Evolutionary conservation across 2,113 vertebrate genomes (phyloP), one percentile per base, ranked within the genome.

Genomic region (Rhinichthys klamathensis): DNA sequence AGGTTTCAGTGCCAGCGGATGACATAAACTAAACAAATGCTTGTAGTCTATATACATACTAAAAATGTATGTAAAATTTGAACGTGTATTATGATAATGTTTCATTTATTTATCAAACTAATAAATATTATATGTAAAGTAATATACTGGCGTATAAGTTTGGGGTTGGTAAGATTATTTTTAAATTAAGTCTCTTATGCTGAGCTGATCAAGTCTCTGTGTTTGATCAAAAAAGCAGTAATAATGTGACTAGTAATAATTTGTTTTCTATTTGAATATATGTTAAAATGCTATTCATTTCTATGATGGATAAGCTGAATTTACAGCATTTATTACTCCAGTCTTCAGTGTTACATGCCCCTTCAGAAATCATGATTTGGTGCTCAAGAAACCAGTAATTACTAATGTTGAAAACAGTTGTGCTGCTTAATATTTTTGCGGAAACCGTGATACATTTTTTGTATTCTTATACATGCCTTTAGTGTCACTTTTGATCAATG

Each of bases 21-120:
- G 35, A 61, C 35, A 41, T 79, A 2, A 44, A 41, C 77, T 63
- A 61, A 79, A 78, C 54, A 60, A 78, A 78, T 38, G 8, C 11
- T 18, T 41, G 38, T 49, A 27, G 44, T 4, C 41, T 74, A 9
- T 49, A 10, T 30, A 23, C 7, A 9, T 76, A 23, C 9, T 56
- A 77, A 9, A 15, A 25, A 60, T n/a, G 1, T 54, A 10, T 32
- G 4, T 32, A 2, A 35, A 11, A 70, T 70, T 9, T 30, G 0
- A 12, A 27, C 30, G 16, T 54, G 1, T 65, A 9, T 38, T 38
- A 54, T 18, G 21, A 8, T 69, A 35, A 38, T 38, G 7, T 10
- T 38, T 70, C 0, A 35, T 70, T 30, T 32, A 65, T 32, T 35
- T 9, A 35, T 70, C 32, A 23, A 21, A 38, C 18, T 23, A 41